These are phyloP conservation scores for Ptychodera flava DNA, from an alignment of 35 echinoderm and acorn worm species.

Conservation along the genomic window DNA sequence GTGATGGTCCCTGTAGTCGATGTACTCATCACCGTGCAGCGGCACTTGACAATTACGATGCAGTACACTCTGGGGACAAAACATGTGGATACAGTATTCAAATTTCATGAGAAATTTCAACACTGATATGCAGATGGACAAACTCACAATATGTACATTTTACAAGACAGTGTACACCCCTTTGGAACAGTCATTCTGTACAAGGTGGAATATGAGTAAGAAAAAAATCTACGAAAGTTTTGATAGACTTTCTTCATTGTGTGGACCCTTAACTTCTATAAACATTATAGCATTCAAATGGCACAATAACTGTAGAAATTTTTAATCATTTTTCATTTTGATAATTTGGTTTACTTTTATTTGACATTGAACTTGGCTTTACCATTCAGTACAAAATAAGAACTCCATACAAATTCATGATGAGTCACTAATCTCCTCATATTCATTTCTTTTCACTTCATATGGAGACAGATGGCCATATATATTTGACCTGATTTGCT, in stretches of 20 bases:
- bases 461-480: too few relatives aligned
- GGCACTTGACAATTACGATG: slow-evolving; percentile 52
- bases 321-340: too few relatives aligned
- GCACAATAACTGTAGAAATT: too few relatives aligned
- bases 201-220: background rate
- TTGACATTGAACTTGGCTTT: too few relatives aligned
- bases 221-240: background rate
- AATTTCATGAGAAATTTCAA: background rate
- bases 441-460: too few relatives aligned
- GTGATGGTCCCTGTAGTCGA: background rate
- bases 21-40: slow-evolving; percentile 25
- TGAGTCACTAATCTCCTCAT: too few relatives aligned
- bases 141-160: background rate
- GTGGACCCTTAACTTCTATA: background rate
- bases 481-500: too few relatives aligned
- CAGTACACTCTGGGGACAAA: slow-evolving; percentile 46
- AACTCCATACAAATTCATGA: too few relatives aligned
- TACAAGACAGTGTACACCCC: background rate
- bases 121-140: background rate
- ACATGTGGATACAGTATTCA: background rate
- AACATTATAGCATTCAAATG: too few relatives aligned
- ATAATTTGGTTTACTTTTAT: too few relatives aligned
- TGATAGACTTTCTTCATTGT: background rate
- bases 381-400: too few relatives aligned
- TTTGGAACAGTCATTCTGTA: background rate